Conservation (phyloP, 35 echinoderm and acorn worm genomes). For the Chiridota heheva region DNA sequence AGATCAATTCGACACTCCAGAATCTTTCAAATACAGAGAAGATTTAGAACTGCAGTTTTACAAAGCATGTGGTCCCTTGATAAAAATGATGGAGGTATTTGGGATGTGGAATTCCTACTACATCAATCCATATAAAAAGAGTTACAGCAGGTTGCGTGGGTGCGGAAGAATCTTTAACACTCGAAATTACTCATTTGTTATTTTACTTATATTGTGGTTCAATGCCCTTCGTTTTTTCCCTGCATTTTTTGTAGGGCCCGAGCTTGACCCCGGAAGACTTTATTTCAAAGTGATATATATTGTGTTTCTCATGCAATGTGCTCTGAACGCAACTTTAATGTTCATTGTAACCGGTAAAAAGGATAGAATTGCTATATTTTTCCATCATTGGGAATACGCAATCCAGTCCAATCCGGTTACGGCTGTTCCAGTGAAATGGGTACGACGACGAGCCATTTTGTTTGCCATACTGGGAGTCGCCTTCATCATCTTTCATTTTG, state of each 20-base stretch:
- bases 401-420: slow-evolving; percentile 51
- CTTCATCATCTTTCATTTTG: slow-evolving; percentile 40
- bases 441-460: slow-evolving; percentile 7
- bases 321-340: slow-evolving; percentile 61
- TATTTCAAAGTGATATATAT: slow-evolving; percentile 75
- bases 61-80: slow-evolving; percentile 38
- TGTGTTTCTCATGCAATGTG: slow-evolving; percentile 60
- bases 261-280: slow-evolving; percentile 30
- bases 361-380: slow-evolving; percentile 43
- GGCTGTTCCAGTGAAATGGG: slow-evolving; percentile 23
- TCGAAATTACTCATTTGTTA: slow-evolving; percentile 48
- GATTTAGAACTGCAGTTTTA: slow-evolving; percentile 74
- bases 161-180: slow-evolving; percentile 64
- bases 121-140: slow-evolving; percentile 47
- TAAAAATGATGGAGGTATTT: slow-evolving; percentile 66
- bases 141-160: neutral
- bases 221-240: slow-evolving; percentile 72
- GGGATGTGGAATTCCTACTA: slow-evolving; percentile 65
- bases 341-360: slow-evolving; percentile 35
- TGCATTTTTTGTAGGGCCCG: slow-evolving; percentile 55
- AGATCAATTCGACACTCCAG: neutral
- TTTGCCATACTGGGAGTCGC: slow-evolving; percentile 30
- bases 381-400: slow-evolving; percentile 50
- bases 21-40: slow-evolving; percentile 27
- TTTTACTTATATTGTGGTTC: slow-evolving; percentile 62